These are phyloP conservation scores for Drosophila kohkoa DNA, from an alignment of 1,140 invertebrate genomes.

Conservation along the genomic window DNA sequence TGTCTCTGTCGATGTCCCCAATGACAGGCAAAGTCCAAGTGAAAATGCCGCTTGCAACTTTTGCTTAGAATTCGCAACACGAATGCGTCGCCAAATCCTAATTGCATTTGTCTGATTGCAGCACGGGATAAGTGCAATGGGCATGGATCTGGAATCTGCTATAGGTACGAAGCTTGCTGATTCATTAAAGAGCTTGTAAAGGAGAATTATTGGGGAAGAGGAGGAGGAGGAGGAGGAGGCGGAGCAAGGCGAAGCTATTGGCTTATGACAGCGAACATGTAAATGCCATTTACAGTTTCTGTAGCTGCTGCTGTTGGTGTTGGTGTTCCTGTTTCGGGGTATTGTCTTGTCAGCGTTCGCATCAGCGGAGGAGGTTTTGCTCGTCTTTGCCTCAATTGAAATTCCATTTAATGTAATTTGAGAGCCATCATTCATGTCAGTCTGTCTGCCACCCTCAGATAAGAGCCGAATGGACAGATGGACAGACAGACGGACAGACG, in stretches of 20 bases:
- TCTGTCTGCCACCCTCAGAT: slow-evolving; percentile 46
- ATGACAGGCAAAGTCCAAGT: slow-evolving; percentile 19
- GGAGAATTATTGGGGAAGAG: neutral
- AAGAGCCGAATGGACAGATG: neutral
- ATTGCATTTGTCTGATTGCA: slow-evolving; percentile 81
- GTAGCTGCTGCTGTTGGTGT: slow-evolving; percentile 45
- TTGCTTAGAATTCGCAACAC: slow-evolving; percentile 67
- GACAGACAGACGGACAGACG: slow-evolving; percentile 3
- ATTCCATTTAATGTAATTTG: slow-evolving; percentile 82
- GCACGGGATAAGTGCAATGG: slow-evolving; percentile 27
- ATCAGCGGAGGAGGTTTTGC: slow-evolving; percentile 37
- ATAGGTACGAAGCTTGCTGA: slow-evolving; percentile 50
- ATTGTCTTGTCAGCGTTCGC: slow-evolving; percentile 66
- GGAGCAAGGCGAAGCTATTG: slow-evolving; percentile 15
- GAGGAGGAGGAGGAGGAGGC: neutral
- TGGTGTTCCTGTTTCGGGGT: slow-evolving; percentile 32
- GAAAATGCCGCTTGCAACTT: slow-evolving; percentile 15
- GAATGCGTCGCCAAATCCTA: slow-evolving; percentile 73
- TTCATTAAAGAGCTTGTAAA: slow-evolving; percentile 67
- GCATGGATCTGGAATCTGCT: neutral
- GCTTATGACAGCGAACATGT: slow-evolving; percentile 79
- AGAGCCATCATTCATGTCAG: slow-evolving; percentile 77
- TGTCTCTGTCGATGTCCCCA: slow-evolving; percentile 32
- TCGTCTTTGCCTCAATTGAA: slow-evolving; percentile 70
- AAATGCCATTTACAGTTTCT: slow-evolving; percentile 79